Conservation (phyloP, 2,113 vertebrate genomes). For the Pterocles gutturalis region DNA sequence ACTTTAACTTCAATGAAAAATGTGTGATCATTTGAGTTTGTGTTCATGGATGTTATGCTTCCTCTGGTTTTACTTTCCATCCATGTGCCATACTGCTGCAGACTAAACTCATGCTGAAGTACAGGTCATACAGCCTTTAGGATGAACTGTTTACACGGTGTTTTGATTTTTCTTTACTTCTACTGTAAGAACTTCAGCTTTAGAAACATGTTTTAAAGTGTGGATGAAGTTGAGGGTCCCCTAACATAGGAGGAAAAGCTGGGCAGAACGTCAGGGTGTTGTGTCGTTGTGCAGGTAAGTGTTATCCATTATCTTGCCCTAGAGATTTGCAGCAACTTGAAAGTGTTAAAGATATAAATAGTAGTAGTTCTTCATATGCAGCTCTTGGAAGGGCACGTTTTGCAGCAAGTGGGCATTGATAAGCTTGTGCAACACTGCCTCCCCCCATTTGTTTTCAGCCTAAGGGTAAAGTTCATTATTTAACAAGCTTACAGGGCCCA, state of each 20-base stretch:
- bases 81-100: background rate
- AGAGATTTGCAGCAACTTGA: background rate
- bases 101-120: background rate
- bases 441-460: background rate
- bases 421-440: background rate
- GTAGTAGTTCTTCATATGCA: background rate
- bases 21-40: background rate
- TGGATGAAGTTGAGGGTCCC: background rate
- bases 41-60: background rate
- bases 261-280: background rate
- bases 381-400: slow-evolving; percentile 20
- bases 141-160: background rate
- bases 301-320: background rate
- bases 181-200: background rate
- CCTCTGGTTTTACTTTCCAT: background rate
- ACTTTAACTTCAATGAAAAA: background rate
- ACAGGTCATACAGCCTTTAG: background rate
- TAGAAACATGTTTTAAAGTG: background rate
- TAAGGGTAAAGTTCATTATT: slow-evolving; percentile 11
- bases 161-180: background rate
- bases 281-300: background rate
- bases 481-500: background rate
- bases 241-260: background rate
- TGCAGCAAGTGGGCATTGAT: slow-evolving; percentile 31
- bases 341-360: background rate